phyloP scores from a whole-genome alignment of 2,113 vertebrate species.

The Platysteira castanea region DNA sequence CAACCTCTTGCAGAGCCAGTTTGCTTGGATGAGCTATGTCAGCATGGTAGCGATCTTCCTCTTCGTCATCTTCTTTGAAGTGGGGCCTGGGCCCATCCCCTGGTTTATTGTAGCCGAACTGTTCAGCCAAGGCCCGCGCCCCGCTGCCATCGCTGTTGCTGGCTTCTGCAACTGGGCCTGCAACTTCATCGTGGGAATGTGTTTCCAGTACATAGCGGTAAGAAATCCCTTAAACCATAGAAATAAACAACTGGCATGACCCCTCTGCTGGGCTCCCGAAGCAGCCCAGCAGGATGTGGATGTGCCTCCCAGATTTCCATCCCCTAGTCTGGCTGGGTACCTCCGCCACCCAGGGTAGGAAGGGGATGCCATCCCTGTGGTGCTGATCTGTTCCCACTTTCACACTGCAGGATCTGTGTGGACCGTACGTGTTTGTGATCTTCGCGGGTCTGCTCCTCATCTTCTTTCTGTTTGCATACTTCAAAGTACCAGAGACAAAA shows the following conservation, averaged over 20 bases:
- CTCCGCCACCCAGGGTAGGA: not conserved
- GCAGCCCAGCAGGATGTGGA: not conserved
- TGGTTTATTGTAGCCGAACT: conserved; percentile 98
- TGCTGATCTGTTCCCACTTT: not conserved
- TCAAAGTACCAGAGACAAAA: conserved; percentile 93
- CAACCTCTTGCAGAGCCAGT: conserved; percentile 3
- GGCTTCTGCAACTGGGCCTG: conserved; percentile 93
- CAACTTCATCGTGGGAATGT: conserved; percentile 93
- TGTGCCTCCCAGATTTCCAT: not conserved
- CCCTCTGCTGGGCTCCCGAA: not conserved
- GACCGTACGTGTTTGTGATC: conserved; percentile 83
- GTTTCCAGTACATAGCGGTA: conserved; percentile 90
- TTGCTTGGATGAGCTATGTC: conserved; percentile 90
- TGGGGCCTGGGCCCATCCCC: conserved; percentile 93
- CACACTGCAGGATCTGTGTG: conserved; percentile 75
- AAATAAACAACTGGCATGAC: rapidly evolving
- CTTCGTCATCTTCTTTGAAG: conserved; percentile 95
- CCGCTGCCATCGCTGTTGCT: conserved; percentile 86
- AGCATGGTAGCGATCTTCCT: conserved; percentile 91
- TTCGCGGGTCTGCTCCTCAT: conserved; percentile 82
- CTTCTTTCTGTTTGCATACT: conserved; percentile 82
- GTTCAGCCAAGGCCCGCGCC: conserved; percentile 95
- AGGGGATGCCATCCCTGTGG: not conserved
- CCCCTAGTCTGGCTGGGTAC: not conserved
- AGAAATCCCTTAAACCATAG: not conserved